Base-by-base conservation (phyloP, 2,888 invertebrate species). In the Pyrrhosoma nymphula region DNA sequence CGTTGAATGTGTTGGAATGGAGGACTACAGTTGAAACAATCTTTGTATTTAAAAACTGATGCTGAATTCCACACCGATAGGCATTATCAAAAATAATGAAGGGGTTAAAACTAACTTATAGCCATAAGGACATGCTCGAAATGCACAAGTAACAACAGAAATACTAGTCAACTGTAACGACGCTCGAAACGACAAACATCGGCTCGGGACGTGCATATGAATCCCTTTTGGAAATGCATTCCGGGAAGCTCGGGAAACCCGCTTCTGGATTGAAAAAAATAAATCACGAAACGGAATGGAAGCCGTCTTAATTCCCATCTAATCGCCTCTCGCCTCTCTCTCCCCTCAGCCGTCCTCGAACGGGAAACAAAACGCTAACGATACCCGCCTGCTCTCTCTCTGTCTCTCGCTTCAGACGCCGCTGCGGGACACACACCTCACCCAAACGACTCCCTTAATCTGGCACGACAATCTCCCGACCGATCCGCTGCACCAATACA, bases 401-500 rank as follows among this genome's bases (percentile, higher is more conserved):
- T 35, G 47, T 60, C 16, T 60, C 60, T 60, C 60, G 60, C 20
- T 20, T 35, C 82, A 82, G 82, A 82, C 82, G 35, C 35, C 82
- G 35, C 35, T 35, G 35, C 35, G 82, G 82, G 82, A 82, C 82
- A 82, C 82, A 82, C 82, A 82, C 82, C 26, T 82, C 35, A 82
- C 30, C 82, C 82, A 82, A 82, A 82, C 30, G 82, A 35, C 82
- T 82, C 35, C 82, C 82, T 82, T 82, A 82, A 82, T 82, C 82
- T 82, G 16, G 35, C 82, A 82, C 82, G 82, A 82, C 82, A 35
- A 82, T 82, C 82, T 82, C 82, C 26, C 82, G 69, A n/a, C 69
- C 69, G 69, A 26, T 69, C 82, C 35, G 35, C 35, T 82, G 82
- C 82, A 18, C 82, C 82, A 82, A 82, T 82, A 82, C 82, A 82